Conservation (phyloP, 2,888 invertebrate genomes). For the Caradrina kadenii region DNA sequence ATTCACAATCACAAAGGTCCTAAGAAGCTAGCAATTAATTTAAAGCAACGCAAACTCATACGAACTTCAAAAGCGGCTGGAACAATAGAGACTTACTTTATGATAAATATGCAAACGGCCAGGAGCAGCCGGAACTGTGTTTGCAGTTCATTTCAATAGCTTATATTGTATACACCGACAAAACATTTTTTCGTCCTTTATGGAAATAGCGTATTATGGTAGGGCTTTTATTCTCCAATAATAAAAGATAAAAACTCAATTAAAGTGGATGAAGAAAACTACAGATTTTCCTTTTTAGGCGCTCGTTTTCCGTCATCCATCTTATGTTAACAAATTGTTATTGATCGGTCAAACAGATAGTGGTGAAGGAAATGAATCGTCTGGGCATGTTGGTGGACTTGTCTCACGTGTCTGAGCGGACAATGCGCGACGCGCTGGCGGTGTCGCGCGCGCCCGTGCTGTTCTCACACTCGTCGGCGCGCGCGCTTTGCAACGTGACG, state of each 20-base stretch:
- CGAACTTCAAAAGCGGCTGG: slow-evolving; percentile 70
- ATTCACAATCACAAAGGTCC: slow-evolving; percentile 71
- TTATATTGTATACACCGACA: slow-evolving; percentile 23
- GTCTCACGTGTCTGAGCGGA: slow-evolving; percentile 94
- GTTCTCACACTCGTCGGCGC: slow-evolving; percentile 96
- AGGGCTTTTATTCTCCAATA: slow-evolving; percentile 31
- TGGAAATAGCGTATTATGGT: slow-evolving; percentile 21
- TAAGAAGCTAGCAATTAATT: slow-evolving; percentile 77
- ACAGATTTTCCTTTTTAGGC: slow-evolving; percentile 17
- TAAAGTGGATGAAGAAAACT: slow-evolving; percentile 18
- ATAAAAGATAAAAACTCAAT: slow-evolving; percentile 26
- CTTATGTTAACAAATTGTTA: slow-evolving; percentile 46
- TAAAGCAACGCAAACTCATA: slow-evolving; percentile 72
- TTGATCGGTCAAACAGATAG: slow-evolving; percentile 87
- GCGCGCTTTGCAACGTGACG: slow-evolving; percentile 94
- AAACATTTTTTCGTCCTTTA: slow-evolving; percentile 33
- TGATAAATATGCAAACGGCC: slow-evolving; percentile 76
- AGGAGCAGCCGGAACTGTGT: slow-evolving; percentile 62
- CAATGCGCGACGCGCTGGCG: slow-evolving; percentile 95
- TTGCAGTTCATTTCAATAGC: slow-evolving; percentile 69
- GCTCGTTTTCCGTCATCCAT: slow-evolving; percentile 30
- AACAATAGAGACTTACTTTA: slow-evolving; percentile 77
- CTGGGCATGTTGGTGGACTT: slow-evolving; percentile 97
- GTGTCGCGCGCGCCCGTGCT: slow-evolving; percentile 95
- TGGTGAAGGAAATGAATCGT: slow-evolving; percentile 96